Evolutionary conservation across 2,797 vertebrate genomes (phyloP).

Genomic region (Chelonia mydas): DNA sequence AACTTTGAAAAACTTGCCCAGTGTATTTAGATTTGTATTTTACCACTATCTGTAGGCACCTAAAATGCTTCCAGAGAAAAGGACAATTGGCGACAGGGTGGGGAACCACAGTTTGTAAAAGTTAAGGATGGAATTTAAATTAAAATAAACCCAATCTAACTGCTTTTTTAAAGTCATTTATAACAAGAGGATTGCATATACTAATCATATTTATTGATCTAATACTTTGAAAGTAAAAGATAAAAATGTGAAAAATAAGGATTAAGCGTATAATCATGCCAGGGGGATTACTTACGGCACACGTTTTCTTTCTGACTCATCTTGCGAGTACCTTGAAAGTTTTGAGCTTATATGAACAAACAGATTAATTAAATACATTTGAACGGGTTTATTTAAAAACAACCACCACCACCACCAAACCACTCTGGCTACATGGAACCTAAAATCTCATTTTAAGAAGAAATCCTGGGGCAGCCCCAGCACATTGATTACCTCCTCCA

Average conservation of each 20-base stretch:
- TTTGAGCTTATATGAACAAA: conserved; percentile 71
- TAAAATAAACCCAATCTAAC: conserved; percentile 56
- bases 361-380: conserved; percentile 74
- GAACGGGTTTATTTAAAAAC: conserved; percentile 76
- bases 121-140: conserved; percentile 37
- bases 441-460: conserved; percentile 76
- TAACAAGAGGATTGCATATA: conserved; percentile 41
- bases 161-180: conserved; percentile 57
- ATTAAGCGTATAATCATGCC: conserved; percentile 67
- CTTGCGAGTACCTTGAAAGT: conserved; percentile 75
- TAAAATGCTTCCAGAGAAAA: background rate
- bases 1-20: background rate
- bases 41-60: background rate
- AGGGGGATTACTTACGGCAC: conserved; percentile 64
- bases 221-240: conserved; percentile 60
- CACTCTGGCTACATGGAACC: conserved; percentile 42
- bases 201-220: conserved; percentile 64
- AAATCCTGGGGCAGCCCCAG: conserved; percentile 65
- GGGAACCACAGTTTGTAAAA: background rate
- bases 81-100: background rate
- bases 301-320: conserved; percentile 49
- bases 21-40: background rate
- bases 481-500: conserved; percentile 61
- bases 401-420: conserved; percentile 15
- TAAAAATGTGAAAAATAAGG: conserved; percentile 72